phyloP scores from a whole-genome alignment of 2,113 vertebrate genomes.

The Casuarius casuarius region DNA sequence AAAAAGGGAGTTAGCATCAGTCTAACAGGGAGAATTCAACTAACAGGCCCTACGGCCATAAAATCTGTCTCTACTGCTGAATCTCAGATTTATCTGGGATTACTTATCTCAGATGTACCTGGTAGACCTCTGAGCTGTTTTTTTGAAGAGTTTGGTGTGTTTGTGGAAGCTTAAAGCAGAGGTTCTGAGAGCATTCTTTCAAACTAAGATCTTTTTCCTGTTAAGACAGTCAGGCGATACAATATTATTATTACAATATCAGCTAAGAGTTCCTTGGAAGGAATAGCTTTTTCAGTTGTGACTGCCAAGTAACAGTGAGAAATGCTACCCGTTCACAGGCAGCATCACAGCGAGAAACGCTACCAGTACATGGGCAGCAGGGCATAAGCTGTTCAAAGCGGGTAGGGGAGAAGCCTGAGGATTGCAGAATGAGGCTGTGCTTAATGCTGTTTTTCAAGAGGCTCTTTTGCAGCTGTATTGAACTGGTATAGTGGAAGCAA shows the following conservation, averaged over 20 bases:
- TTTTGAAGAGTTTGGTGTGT: background rate
- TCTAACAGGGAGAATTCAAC: background rate
- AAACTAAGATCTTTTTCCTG: background rate
- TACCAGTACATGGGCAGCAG: background rate
- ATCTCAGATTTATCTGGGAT: background rate
- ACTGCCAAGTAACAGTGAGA: accelerated
- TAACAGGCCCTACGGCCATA: accelerated
- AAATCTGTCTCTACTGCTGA: accelerated
- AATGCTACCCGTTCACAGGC: background rate
- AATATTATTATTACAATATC: background rate
- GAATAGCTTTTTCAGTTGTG: background rate
- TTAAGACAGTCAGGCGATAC: background rate
- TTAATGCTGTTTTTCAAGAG: background rate
- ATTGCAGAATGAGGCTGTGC: background rate
- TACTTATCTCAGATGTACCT: too few species aligned
- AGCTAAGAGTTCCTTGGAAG: background rate
- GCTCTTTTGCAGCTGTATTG: background rate
- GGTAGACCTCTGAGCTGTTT: background rate
- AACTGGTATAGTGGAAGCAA: background rate
- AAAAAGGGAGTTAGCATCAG: background rate
- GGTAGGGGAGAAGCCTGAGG: background rate
- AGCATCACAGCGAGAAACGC: background rate
- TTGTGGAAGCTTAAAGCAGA: background rate
- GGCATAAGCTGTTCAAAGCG: accelerated
- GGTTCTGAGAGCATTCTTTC: background rate